phyloP scores from a whole-genome alignment of 35 echinoderm and acorn worm species.

The Amphiura filiformis region DNA sequence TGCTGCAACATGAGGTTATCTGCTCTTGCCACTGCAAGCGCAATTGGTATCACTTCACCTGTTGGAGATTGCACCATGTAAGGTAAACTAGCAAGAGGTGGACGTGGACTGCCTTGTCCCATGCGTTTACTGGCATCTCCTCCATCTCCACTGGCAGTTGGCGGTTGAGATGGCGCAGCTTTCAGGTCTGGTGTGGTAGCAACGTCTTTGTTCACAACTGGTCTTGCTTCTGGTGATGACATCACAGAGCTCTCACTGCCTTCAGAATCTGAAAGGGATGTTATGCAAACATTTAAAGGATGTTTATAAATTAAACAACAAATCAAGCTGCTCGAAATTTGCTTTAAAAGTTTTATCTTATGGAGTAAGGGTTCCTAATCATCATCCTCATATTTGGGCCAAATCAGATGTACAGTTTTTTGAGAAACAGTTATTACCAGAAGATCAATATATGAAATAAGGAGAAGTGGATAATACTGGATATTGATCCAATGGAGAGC shows the following conservation, averaged over 20 bases:
- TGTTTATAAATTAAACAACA: not conserved
- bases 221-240: conserved; percentile 49
- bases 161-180: not conserved
- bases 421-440: no score
- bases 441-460: no score
- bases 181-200: conserved; percentile 1
- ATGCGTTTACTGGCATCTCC: not conserved
- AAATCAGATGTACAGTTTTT: no score
- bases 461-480: no score
- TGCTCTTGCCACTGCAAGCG: not conserved
- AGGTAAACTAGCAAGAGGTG: not conserved
- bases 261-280: conserved; percentile 82
- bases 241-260: conserved; percentile 66
- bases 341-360: not conserved
- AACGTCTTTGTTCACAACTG: not conserved
- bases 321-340: not conserved
- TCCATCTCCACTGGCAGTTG: not conserved
- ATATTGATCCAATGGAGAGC: no score
- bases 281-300: not conserved
- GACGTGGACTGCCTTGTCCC: not conserved
- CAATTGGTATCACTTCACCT: not conserved
- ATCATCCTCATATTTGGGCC: no score
- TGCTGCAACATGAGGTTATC: not conserved
- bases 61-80: not conserved
- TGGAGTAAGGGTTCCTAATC: not conserved